Evolutionary conservation across 2,888 invertebrate genomes (phyloP), one percentile per base, ranked within the genome.

Genomic region (Caenorhabditis zanzibari): DNA sequence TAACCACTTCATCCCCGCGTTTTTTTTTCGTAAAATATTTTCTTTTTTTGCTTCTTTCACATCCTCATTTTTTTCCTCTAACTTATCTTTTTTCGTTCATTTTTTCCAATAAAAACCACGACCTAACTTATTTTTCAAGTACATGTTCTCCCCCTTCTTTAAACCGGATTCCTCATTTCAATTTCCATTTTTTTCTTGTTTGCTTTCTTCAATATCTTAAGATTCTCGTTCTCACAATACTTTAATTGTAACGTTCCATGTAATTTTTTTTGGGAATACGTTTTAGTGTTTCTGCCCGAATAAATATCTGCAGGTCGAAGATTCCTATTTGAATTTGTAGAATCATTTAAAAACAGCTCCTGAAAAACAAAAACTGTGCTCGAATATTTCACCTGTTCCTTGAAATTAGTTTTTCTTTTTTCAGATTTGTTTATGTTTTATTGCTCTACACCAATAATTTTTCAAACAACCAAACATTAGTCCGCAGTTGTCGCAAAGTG

Each of bases 231-330:
- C 28, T 10, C 24, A 54, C 2, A 54, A 28, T 24, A 19, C 12
- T 44, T 54, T 38, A 38, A 35, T 38, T 69, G 58, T 47, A 56
- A 44, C 38, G 22, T 47, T 49, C 24, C 38, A 14, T 47, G 32
- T 41, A 38, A 1, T 10, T 5, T 35, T 44, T 32, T 63, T 22
- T 2, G 41, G 22, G 7, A 32, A 22, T 49, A 7, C 44, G 35
- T 6, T 75, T 24, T 28, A 4, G 19, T 47, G 6, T 47, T 19
- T 28, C 68, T 71, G 69, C 66, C 49, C 26, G 19, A 72, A 72
- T 80, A 54, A 80, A 80, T 63, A 7, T 38, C 35, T 72, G n/a
- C 64, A 64, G 69, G 77, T 69, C 68, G 54, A 16, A 24, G 6
- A 63, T 14, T 41, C 5, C 14, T 44, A 12, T 6, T 38, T 38